phyloP scores from a whole-genome alignment of 1,140 invertebrate genomes.

The Sipha flava region DNA sequence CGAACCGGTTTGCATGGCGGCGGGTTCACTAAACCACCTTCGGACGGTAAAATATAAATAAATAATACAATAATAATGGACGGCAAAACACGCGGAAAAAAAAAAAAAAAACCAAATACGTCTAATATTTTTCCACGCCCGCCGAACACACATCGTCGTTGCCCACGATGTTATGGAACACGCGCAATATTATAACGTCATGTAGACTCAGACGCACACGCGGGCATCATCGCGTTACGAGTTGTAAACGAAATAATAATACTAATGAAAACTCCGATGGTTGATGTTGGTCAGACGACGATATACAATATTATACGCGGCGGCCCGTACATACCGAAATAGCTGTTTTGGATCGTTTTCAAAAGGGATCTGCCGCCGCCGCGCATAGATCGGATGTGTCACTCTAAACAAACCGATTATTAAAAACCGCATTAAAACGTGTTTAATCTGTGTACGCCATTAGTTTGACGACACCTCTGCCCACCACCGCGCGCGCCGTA shows the following conservation, averaged over 20 bases:
- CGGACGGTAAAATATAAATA: neutral
- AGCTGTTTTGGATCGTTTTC: constrained; percentile 27
- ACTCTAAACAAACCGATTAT: constrained; percentile 33
- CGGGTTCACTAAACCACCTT: constrained; percentile 24
- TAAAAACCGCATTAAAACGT: constrained; percentile 33
- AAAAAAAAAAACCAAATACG: neutral
- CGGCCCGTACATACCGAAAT: constrained; percentile 14
- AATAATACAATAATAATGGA: neutral
- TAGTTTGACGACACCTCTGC: constrained; percentile 30
- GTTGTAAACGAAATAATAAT: too few relatives aligned
- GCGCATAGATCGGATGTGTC: constrained; percentile 27
- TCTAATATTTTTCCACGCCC: neutral
- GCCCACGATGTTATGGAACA: neutral
- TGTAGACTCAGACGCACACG: too few relatives aligned
- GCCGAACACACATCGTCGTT: neutral
- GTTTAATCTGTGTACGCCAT: constrained; percentile 32
- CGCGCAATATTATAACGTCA: neutral
- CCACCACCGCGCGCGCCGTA: neutral
- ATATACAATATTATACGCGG: neutral
- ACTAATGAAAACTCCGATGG: too few relatives aligned
- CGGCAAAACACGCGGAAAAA: neutral
- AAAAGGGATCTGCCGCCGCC: constrained; percentile 29
- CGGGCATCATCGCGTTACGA: too few relatives aligned
- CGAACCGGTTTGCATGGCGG: neutral
- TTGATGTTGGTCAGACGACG: neutral